phyloP scores from a whole-genome alignment of 2,113 vertebrate species.

The Triplophysa dalaica region DNA sequence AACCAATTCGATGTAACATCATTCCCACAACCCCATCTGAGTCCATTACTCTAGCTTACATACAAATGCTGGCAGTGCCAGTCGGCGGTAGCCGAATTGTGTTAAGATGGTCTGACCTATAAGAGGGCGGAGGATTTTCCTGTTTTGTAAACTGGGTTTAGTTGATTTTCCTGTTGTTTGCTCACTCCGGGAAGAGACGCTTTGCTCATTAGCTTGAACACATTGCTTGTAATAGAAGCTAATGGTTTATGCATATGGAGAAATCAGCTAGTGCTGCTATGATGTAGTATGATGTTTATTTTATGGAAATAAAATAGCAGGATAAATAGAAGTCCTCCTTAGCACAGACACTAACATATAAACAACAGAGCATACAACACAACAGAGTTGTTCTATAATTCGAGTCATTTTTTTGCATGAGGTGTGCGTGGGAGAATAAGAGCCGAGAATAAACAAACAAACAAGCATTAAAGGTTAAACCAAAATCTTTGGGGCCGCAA shows the following conservation, averaged over 20 bases:
- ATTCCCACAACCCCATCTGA: neutral
- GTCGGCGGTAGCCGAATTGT: slow-evolving; percentile 24
- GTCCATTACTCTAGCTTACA: neutral
- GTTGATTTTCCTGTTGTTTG: slow-evolving; percentile 70
- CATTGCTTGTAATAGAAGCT: slow-evolving; percentile 68
- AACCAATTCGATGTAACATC: neutral
- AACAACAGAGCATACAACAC: neutral
- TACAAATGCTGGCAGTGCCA: neutral
- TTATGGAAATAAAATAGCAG: slow-evolving; percentile 78
- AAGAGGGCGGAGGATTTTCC: slow-evolving; percentile 48
- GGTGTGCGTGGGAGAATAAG: neutral
- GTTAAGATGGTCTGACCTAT: slow-evolving; percentile 46
- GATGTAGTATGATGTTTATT: slow-evolving; percentile 75
- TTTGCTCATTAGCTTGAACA: slow-evolving; percentile 74
- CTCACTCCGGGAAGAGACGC: slow-evolving; percentile 54
- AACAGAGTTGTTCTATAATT: neutral
- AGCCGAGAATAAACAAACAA: neutral
- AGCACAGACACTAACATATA: slow-evolving; percentile 27
- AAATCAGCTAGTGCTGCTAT: slow-evolving; percentile 63
- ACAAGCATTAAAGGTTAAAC: neutral
- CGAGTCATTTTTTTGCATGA: neutral
- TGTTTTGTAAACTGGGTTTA: slow-evolving; percentile 66
- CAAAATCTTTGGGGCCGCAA: neutral
- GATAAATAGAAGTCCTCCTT: slow-evolving; percentile 59
- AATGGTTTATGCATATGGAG: slow-evolving; percentile 74